Conservation (phyloP, 2,797 vertebrate genomes). For the Enteromius fasciolatus region DNA sequence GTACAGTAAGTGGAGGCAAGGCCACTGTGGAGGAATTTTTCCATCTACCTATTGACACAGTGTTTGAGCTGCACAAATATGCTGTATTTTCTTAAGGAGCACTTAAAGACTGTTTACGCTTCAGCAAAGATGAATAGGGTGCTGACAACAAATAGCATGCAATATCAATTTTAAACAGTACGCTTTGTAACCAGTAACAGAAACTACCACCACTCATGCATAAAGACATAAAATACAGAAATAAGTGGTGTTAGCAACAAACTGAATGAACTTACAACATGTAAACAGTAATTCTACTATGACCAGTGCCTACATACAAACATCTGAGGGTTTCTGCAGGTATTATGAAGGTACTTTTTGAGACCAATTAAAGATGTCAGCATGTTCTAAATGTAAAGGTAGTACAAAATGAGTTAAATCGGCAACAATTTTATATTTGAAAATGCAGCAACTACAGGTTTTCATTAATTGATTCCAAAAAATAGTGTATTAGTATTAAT, state of each 20-base stretch:
- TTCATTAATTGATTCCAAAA: background rate
- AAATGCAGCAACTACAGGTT: background rate
- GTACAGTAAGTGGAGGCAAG: slow-evolving; percentile 30
- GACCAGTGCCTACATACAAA: background rate
- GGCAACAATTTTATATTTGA: background rate
- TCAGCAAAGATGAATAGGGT: slow-evolving; percentile 24
- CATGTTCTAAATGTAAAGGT: background rate
- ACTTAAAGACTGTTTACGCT: slow-evolving; percentile 35
- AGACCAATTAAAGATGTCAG: background rate
- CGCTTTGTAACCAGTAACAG: slow-evolving; percentile 11
- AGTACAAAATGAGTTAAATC: background rate
- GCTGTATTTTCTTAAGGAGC: slow-evolving; percentile 26
- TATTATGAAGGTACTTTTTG: background rate
- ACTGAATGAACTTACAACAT: background rate
- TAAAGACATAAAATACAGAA: background rate
- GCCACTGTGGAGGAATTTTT: slow-evolving; percentile 38
- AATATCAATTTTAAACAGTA: slow-evolving; percentile 3
- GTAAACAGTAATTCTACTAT: background rate
- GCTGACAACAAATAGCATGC: slow-evolving; percentile 32
- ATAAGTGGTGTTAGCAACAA: background rate
- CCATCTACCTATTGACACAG: slow-evolving; percentile 23
- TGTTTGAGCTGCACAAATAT: slow-evolving; percentile 27
- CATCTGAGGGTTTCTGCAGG: background rate
- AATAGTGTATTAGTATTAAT: background rate
- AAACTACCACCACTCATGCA: background rate